These are phyloP conservation scores for Spodoptera exigua DNA, from an alignment of 2,888 invertebrate species.

Conservation along the genomic window DNA sequence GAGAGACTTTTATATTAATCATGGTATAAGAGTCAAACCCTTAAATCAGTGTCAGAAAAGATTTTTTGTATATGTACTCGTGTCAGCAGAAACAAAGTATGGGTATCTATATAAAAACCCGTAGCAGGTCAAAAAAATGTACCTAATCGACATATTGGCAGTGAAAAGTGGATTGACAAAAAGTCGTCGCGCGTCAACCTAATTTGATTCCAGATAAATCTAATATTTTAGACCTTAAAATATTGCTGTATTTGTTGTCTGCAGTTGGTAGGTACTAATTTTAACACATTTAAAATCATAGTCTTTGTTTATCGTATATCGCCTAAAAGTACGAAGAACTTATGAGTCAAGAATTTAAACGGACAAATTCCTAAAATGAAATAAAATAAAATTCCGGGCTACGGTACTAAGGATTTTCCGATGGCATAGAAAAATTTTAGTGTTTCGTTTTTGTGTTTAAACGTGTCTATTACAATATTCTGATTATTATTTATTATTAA, in stretches of 20 bases:
- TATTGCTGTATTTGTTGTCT: conserved; percentile 14
- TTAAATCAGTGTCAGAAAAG: too few relatives aligned
- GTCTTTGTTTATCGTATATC: too few relatives aligned
- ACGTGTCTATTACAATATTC: too few relatives aligned
- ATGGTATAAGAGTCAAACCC: too few relatives aligned
- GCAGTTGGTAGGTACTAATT: conserved; percentile 13
- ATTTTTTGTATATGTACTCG: too few relatives aligned
- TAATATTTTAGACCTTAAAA: conserved; percentile 5
- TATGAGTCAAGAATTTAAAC: conserved; percentile 5
- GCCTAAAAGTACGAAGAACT: too few relatives aligned
- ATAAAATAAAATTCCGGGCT: conserved; percentile 26
- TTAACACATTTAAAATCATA: conserved; percentile 19
- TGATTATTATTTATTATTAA: too few relatives aligned
- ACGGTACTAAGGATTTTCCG: conserved; percentile 16
- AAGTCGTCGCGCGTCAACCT: conserved; percentile 4
- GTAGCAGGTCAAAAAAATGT: not conserved
- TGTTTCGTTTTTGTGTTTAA: too few relatives aligned
- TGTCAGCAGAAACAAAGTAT: too few relatives aligned
- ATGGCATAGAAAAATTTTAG: conserved; percentile 5
- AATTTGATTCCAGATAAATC: conserved; percentile 4
- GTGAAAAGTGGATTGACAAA: conserved; percentile 19
- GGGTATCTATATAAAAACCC: too few relatives aligned
- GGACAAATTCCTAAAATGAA: conserved; percentile 21
- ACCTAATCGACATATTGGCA: conserved; percentile 9
- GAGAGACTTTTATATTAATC: too few relatives aligned